Evolutionary conservation across 2,113 vertebrate species (phyloP).

Genomic region (Origma solitaria): DNA sequence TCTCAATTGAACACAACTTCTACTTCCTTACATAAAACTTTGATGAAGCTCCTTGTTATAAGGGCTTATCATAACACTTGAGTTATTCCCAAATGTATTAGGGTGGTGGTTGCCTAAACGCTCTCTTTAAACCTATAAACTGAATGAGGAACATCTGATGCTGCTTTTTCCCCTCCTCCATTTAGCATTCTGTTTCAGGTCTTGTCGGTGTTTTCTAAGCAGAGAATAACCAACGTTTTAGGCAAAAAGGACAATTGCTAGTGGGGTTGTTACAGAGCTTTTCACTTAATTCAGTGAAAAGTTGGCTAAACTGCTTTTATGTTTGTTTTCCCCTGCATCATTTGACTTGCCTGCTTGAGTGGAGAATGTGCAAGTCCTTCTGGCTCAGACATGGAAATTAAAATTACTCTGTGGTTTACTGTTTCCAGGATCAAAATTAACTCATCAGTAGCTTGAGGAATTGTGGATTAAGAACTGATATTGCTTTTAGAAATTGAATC

Average conservation of each 20-base stretch:
- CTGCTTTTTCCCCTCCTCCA: background rate
- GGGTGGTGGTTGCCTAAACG: background rate
- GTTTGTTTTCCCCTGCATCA: background rate
- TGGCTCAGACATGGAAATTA: background rate
- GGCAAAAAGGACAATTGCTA: background rate
- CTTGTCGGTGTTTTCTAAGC: background rate
- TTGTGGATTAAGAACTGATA: background rate
- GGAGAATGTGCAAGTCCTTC: background rate
- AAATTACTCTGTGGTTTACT: background rate
- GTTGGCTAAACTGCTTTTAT: background rate
- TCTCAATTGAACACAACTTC: background rate
- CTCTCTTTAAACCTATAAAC: background rate
- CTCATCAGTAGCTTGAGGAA: background rate
- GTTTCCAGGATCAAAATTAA: conserved; percentile 6
- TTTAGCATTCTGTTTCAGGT: background rate
- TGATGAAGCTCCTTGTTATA: background rate
- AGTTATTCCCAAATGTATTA: background rate
- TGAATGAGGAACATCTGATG: background rate
- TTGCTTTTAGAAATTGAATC: background rate
- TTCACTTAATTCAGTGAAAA: background rate
- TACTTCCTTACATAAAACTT: background rate
- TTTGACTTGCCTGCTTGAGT: background rate
- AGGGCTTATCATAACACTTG: background rate
- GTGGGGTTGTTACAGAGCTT: background rate
- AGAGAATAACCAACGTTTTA: background rate